Evolutionary conservation across 2,888 invertebrate genomes (phyloP).

Genomic region (Chymomyza procnemis): DNA sequence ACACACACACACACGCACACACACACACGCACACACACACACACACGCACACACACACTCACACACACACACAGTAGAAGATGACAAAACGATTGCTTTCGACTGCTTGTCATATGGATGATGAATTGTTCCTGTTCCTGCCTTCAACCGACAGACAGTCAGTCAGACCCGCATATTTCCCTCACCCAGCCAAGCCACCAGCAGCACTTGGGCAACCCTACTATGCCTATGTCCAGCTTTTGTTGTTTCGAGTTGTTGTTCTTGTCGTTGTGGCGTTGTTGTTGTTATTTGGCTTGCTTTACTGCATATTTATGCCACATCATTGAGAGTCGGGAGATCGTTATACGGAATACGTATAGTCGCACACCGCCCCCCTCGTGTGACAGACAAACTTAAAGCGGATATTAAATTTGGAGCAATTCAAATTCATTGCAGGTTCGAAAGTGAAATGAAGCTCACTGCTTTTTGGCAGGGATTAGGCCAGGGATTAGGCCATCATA

Average conservation of each 20-base stretch:
- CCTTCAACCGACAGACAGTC: conserved; percentile 11
- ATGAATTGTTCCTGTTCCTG: conserved; percentile 71
- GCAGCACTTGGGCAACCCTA: conserved; percentile 5
- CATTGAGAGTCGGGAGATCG: neutral
- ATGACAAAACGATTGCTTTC: conserved; percentile 78
- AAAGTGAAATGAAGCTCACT: conserved; percentile 35
- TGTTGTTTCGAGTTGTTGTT: conserved; percentile 1
- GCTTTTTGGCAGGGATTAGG: neutral
- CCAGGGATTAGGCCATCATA: neutral
- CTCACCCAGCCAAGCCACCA: conserved; percentile 3
- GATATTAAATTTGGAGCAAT: conserved; percentile 68
- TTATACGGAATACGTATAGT: neutral
- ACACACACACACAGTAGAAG: conserved; percentile 48
- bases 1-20: conserved; percentile 58
- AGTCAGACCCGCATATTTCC: conserved; percentile 19
- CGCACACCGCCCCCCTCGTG: neutral
- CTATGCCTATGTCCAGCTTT: conserved; percentile 8
- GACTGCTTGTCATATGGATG: conserved; percentile 75
- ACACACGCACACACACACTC: neutral
- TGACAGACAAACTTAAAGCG: conserved; percentile 60
- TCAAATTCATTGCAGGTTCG: conserved; percentile 34
- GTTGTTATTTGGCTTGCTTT: conserved; percentile 21
- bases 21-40: neutral
- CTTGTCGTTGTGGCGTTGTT: conserved; percentile 23
- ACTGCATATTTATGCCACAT: conserved; percentile 57